Conservation (phyloP, 2,888 invertebrate species). For the Ormyrus thymus region DNA sequence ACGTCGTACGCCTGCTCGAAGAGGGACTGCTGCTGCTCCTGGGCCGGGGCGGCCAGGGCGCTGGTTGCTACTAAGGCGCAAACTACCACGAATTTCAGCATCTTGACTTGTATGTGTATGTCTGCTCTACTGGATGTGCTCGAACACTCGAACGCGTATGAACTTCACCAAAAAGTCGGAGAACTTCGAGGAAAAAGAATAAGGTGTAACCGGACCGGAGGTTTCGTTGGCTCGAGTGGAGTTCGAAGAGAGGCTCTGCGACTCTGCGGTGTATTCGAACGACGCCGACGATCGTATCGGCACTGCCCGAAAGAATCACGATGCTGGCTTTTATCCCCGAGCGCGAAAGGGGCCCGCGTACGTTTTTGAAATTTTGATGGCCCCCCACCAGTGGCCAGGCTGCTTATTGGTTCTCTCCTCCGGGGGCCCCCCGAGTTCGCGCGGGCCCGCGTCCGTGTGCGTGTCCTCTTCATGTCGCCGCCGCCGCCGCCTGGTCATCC, state of each 20-base stretch:
- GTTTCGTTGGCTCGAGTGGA: too few relatives aligned
- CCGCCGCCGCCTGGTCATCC: constrained; percentile 47
- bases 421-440: constrained; percentile 30
- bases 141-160: neutral
- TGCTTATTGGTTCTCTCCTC: constrained; percentile 61
- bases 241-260: constrained; percentile 6
- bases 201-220: too few relatives aligned
- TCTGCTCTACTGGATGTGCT: neutral
- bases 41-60: constrained; percentile 68
- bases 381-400: constrained; percentile 68
- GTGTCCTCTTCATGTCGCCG: constrained; percentile 51
- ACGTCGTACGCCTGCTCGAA: constrained; percentile 70
- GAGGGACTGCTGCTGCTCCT: constrained; percentile 65
- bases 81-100: constrained; percentile 70
- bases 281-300: constrained; percentile 73
- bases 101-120: constrained; percentile 55
- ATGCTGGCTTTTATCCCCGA: constrained; percentile 75
- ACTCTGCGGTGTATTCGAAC: constrained; percentile 28
- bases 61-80: constrained; percentile 65
- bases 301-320: constrained; percentile 75
- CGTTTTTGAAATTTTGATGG: constrained; percentile 76
- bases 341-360: constrained; percentile 75
- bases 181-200: too few relatives aligned
- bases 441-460: constrained; percentile 8
- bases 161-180: constrained; percentile 23